Evolutionary conservation across 2,797 vertebrate genomes (phyloP), one percentile per base, ranked within the genome.

Genomic region (Allenopithecus nigroviridis): DNA sequence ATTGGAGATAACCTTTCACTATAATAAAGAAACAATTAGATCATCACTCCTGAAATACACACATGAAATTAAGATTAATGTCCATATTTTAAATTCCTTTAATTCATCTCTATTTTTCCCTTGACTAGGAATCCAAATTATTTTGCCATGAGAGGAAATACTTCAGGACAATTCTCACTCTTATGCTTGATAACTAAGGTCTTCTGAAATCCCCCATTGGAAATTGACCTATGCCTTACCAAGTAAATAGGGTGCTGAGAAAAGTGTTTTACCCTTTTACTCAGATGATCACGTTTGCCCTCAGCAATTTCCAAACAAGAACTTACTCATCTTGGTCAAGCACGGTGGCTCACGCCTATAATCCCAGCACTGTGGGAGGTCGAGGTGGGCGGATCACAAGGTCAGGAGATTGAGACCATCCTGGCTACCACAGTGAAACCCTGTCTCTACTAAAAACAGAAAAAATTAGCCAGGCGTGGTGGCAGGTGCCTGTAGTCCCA

Each of bases 271-370:
- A 43, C 22, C 5, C 36, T 2, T n/a, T 43, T 57, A 87, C 94
- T 88, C 2, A 61, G 70, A 36, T 93, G 97, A 96, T 91, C 96
- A 97, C 74, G 84, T 97, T 96, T 61, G 55, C 90, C 94, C 70
- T 83, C 86, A 96, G 95, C 94, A 88, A 94, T 97, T 94, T 36
- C 97, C 96, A 97, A 92, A 96, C 74, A 79, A 98, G 98, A 74
- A 0, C 70, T 80, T 36, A 95, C 80, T 97, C 43, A 84, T 96
- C 97, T 98, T 96, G 21, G 53, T 21, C 21, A 21, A 8, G 53
- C 53, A 3, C 2, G 8, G 53, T 55, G 53, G 21, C 21, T 55
- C 21, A 22, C 2, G 2, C 21, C 53, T 55, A 21, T 22, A 55
- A 55, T 55, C 53, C 53, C 53, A 55, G 53, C 53, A 55, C 53